These are phyloP conservation scores for Molorchus minor DNA, from an alignment of 2,888 invertebrate species.

Conservation along the genomic window DNA sequence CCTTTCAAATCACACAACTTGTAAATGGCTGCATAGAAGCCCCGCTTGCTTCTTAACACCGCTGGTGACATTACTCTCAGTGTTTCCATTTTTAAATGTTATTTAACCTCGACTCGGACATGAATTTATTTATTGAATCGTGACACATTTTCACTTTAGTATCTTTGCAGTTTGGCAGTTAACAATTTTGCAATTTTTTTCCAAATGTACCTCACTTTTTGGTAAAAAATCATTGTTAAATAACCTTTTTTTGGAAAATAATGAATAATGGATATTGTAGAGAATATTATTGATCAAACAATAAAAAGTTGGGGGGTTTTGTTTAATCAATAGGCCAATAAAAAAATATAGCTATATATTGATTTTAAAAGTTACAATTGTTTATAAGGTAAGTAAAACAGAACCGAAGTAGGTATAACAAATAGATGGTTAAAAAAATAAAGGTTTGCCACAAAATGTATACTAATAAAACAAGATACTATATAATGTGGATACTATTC, in stretches of 20 bases:
- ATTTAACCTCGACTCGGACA: neutral
- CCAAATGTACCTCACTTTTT: conserved; percentile 36
- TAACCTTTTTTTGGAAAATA: neutral
- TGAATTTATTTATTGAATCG: conserved; percentile 13
- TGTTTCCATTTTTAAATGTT: too few species aligned
- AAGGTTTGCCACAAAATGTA: neutral
- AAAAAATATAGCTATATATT: conserved; percentile 8
- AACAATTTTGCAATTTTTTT: conserved; percentile 25
- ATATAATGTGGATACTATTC: neutral
- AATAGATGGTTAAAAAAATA: neutral
- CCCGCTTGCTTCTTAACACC: conserved; percentile 95
- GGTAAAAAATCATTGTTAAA: conserved; percentile 31
- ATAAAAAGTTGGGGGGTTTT: neutral
- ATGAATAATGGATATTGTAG: neutral
- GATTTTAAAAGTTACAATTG: neutral
- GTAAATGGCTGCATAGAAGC: conserved; percentile 83
- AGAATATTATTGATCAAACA: conserved; percentile 17
- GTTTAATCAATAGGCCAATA: conserved; percentile 20
- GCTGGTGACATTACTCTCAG: conserved; percentile 89
- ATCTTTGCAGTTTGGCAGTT: conserved; percentile 11
- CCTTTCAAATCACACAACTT: conserved; percentile 91
- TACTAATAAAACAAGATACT: neutral
- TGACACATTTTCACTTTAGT: too few species aligned
- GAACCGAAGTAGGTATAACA: neutral
- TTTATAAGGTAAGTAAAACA: neutral